Conservation (phyloP, 2,797 vertebrate genomes). For the Nyctibius grandis region DNA sequence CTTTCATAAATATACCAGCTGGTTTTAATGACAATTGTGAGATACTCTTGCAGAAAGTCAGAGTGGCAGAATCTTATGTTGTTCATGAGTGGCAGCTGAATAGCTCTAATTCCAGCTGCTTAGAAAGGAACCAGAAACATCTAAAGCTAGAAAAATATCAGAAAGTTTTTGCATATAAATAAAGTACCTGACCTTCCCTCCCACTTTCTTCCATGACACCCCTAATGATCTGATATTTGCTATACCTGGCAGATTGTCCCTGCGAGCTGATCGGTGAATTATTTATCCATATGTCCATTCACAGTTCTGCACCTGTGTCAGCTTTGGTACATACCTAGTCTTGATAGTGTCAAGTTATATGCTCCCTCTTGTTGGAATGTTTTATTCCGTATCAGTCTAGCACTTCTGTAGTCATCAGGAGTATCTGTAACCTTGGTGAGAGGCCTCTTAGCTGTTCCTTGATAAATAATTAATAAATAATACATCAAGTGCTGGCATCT, state of each 20-base stretch:
- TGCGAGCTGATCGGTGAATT: not conserved
- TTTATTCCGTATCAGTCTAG: not conserved
- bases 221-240: not conserved
- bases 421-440: not conserved
- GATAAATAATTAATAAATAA: constrained; percentile 1
- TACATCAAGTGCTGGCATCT: not conserved
- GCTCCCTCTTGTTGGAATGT: not conserved
- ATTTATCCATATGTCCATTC: not conserved
- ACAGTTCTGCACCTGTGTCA: not conserved
- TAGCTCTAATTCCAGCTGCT: not conserved
- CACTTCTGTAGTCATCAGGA: not conserved
- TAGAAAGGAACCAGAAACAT: not conserved
- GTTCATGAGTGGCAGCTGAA: not conserved
- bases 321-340: not conserved
- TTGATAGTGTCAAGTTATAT: not conserved
- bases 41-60: not conserved
- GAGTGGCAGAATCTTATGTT: not conserved
- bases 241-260: not conserved
- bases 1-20: not conserved
- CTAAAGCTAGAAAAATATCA: not conserved
- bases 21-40: constrained; percentile 14
- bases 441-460: not conserved
- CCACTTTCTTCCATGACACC: not conserved
- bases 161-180: not conserved
- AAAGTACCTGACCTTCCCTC: not conserved